These are phyloP conservation scores for Stenolophus ochropezus DNA, from an alignment of 2,888 invertebrate species.

Conservation along the genomic window DNA sequence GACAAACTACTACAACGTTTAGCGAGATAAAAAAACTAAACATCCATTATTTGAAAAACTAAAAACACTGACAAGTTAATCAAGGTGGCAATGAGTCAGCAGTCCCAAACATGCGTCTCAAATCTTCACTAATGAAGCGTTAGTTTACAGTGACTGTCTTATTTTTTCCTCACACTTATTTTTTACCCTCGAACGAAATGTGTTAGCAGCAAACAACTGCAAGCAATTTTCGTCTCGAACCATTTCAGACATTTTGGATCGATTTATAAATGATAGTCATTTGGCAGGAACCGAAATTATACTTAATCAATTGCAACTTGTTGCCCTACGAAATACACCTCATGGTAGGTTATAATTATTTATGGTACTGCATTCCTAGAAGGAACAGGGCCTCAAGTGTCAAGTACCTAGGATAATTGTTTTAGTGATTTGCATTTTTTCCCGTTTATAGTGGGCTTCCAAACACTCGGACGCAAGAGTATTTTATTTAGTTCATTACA, in stretches of 20 bases:
- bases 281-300: not conserved
- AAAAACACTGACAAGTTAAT: slow-evolving; percentile 71
- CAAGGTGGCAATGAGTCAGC: slow-evolving; percentile 70
- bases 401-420: too few relatives aligned
- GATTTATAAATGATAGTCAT: slow-evolving; percentile 43
- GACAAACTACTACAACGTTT: not conserved
- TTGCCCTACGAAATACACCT: not conserved
- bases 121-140: slow-evolving; percentile 70
- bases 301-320: not conserved
- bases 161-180: slow-evolving; percentile 45
- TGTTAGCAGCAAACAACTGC: slow-evolving; percentile 34
- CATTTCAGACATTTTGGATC: slow-evolving; percentile 32
- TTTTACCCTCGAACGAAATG: slow-evolving; percentile 28
- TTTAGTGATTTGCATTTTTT: too few relatives aligned
- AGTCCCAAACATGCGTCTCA: slow-evolving; percentile 71
- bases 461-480: too few relatives aligned
- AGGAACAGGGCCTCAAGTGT: too few relatives aligned
- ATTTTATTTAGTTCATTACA: too few relatives aligned
- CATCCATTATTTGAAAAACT: slow-evolving; percentile 51
- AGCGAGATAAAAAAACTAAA: slow-evolving; percentile 16
- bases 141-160: slow-evolving; percentile 61
- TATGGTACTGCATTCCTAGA: too few relatives aligned
- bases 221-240: not conserved
- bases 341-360: too few relatives aligned
- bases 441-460: too few relatives aligned